Base-by-base conservation (phyloP, 2,113 vertebrate genomes). In the Pterocles burchelli region DNA sequence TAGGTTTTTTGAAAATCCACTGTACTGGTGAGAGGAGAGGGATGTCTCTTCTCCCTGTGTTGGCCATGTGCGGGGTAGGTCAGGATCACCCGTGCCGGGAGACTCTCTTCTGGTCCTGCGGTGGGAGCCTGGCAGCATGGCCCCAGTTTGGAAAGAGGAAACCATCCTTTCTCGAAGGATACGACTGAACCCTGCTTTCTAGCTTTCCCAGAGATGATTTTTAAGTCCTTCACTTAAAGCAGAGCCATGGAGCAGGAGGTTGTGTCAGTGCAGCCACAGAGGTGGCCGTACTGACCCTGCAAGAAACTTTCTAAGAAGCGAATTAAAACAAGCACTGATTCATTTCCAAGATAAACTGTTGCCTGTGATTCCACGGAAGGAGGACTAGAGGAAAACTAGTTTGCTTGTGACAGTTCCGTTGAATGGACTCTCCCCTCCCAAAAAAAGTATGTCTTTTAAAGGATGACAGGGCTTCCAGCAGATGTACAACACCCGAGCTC, bases 261-360 rank as follows among this genome's bases (percentile, higher is more conserved):
- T 77, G 24, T 94, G 85, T 85, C 74, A 12, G 1, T 61, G 18
- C n/a, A 78, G 72, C 36, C 28, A 1, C 73, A 78, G n/a, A 63
- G 0, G 0, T 91, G 87, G 21, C 74, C 63, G 67, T 46, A 8
- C 65, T 94, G 89, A 87, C 85, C 90, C 80, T 28, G 29, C 87
- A 83, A 46, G 67, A 86, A 61, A 36, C 38, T 54, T 68, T 68
- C 46, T 33, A 48, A 81, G 88, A 16, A 89, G 85, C 72, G 46
- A 46, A 59, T 57, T 57, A 41, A 52, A 88, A 84, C 61, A 45
- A 78, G 88, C 86, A 28, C 79, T 72, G 82, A 59, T 92, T 89
- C 52, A 26, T 52, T 82, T 95, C 96, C 55, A 88, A 89, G 96
- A 92, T 95, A 94, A 97, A 92, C 79, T 31, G 3, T 46, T 57